phyloP scores from a whole-genome alignment of 2,797 vertebrate species.

The Argentina silus region DNA sequence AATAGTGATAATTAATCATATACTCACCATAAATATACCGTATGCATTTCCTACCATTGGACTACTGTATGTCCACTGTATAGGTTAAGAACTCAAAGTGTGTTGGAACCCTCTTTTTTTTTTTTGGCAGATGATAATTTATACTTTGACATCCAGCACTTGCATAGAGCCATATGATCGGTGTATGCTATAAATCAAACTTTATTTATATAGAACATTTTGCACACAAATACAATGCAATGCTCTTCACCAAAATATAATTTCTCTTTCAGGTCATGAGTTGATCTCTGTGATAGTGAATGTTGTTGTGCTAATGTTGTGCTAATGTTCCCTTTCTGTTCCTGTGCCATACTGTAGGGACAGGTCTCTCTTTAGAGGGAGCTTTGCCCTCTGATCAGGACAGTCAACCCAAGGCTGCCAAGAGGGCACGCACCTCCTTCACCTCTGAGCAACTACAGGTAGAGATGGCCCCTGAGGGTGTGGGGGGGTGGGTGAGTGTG shows the following conservation, averaged over 20 bases:
- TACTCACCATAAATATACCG: no score
- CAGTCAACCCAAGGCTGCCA: slow-evolving; percentile 96
- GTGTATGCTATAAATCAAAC: no score
- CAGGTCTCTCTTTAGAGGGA: slow-evolving; percentile 95
- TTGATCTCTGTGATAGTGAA: no score
- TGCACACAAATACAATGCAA: no score
- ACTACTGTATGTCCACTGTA: no score
- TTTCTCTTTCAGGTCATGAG: background rate
- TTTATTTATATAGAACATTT: no score
- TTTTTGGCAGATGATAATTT: slow-evolving; percentile 4
- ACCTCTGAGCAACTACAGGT: slow-evolving; percentile 97
- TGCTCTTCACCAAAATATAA: no score
- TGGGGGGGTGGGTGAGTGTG: slow-evolving; percentile 5
- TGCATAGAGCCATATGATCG: background rate
- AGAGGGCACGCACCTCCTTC: slow-evolving; percentile 95
- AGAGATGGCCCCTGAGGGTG: background rate
- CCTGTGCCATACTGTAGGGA: slow-evolving; percentile 74
- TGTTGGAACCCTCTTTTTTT: no score
- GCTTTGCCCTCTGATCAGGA: slow-evolving; percentile 97
- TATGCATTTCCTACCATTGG: background rate
- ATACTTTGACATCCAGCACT: background rate
- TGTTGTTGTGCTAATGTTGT: no score
- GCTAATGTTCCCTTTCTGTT: no score
- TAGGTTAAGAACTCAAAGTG: no score
- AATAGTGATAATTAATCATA: no score